These are phyloP conservation scores for Cheilosia scutellata DNA, from an alignment of 2,888 invertebrate genomes.

Conservation along the genomic window DNA sequence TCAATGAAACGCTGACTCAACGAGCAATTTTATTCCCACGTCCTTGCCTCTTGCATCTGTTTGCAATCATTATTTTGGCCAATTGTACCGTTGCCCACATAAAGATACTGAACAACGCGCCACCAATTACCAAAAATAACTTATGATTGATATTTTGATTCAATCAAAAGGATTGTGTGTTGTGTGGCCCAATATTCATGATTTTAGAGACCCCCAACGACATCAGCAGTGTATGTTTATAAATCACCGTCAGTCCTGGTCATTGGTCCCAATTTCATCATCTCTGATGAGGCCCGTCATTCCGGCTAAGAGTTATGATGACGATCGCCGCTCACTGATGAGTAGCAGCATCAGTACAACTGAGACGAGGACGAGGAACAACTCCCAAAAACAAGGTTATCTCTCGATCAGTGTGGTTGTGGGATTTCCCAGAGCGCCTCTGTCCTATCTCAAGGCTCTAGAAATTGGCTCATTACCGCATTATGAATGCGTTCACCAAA, in stretches of 20 bases:
- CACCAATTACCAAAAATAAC: slow-evolving; percentile 55
- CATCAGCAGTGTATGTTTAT: slow-evolving; percentile 45
- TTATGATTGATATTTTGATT: slow-evolving; percentile 64
- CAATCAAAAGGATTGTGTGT: slow-evolving; percentile 32
- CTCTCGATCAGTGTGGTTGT: slow-evolving; percentile 33
- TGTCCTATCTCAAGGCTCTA: slow-evolving; percentile 57
- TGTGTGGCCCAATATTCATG: slow-evolving; percentile 36
- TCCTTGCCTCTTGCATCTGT: not conserved
- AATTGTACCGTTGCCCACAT: slow-evolving; percentile 23
- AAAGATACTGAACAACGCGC: slow-evolving; percentile 3
- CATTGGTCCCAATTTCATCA: slow-evolving; percentile 69
- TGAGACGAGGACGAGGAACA: not conserved
- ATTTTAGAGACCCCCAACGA: slow-evolving; percentile 65
- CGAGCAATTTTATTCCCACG: not conserved
- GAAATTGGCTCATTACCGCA: slow-evolving; percentile 73
- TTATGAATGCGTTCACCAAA: slow-evolving; percentile 62
- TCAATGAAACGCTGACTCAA: too few species aligned
- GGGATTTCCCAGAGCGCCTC: slow-evolving; percentile 64
- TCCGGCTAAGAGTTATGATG: slow-evolving; percentile 60
- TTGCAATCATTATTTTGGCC: slow-evolving; percentile 3
- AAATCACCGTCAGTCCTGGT: slow-evolving; percentile 60
- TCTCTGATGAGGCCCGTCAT: slow-evolving; percentile 12
- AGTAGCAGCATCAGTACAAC: slow-evolving; percentile 10
- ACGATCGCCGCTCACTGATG: slow-evolving; percentile 32
- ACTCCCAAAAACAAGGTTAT: slow-evolving; percentile 55